phyloP scores from a whole-genome alignment of 2,797 vertebrate species.

The Lutjanus argentimaculatus region DNA sequence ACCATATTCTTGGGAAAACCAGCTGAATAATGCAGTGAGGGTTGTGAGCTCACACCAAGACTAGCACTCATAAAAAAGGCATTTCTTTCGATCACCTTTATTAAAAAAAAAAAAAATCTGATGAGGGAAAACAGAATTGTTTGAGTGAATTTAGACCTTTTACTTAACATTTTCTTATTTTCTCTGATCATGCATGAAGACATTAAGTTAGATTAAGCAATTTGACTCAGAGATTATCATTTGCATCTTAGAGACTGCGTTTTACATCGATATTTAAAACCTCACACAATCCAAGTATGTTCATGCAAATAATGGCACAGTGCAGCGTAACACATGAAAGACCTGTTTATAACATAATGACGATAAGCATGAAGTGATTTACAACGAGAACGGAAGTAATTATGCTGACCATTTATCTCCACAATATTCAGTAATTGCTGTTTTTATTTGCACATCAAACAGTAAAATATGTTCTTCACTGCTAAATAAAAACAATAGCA shows the following conservation, averaged over 20 bases:
- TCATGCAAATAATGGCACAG: slow-evolving; percentile 46
- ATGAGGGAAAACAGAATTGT: neutral
- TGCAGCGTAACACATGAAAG: slow-evolving; percentile 34
- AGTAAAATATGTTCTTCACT: slow-evolving; percentile 38
- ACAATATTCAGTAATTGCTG: slow-evolving; percentile 66
- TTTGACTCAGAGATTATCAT: slow-evolving; percentile 36
- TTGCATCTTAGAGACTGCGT: slow-evolving; percentile 33
- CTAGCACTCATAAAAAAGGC: slow-evolving; percentile 26
- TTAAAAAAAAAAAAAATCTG: neutral
- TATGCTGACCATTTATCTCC: slow-evolving; percentile 58
- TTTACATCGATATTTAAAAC: slow-evolving; percentile 46
- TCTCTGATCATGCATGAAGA: slow-evolving; percentile 27
- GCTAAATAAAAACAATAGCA: slow-evolving; percentile 41
- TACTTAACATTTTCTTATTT: slow-evolving; percentile 28
- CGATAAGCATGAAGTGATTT: slow-evolving; percentile 55
- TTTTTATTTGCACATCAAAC: slow-evolving; percentile 71
- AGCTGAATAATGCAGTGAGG: slow-evolving; percentile 57
- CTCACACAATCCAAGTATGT: slow-evolving; percentile 29
- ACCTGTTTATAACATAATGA: slow-evolving; percentile 43
- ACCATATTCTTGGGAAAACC: slow-evolving; percentile 46
- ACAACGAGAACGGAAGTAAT: slow-evolving; percentile 56
- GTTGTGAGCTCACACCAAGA: slow-evolving; percentile 15
- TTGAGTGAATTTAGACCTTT: neutral
- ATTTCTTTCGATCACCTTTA: slow-evolving; percentile 8
- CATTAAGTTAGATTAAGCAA: slow-evolving; percentile 45